Conservation (phyloP, 2,888 invertebrate species). For the Eulithis testata region DNA sequence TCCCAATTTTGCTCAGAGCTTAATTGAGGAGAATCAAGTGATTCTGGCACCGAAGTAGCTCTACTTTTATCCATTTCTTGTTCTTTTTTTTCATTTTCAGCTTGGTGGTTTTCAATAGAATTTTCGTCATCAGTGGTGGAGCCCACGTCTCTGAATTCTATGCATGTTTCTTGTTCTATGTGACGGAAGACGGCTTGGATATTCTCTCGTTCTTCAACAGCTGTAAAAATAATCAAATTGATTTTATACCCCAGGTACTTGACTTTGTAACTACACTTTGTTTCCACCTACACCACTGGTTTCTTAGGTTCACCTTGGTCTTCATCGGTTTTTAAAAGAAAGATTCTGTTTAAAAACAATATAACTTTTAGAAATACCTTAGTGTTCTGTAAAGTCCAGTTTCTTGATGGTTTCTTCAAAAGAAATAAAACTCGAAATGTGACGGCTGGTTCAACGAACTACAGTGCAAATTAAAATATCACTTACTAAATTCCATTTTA, state of each 20-base stretch:
- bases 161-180: constrained; percentile 74
- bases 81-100: neutral
- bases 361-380: too few relatives aligned
- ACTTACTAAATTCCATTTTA: constrained; percentile 70
- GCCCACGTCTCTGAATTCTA: constrained; percentile 60
- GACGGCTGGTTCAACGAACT: neutral
- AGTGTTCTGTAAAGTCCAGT: too few relatives aligned
- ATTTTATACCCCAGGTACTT: neutral
- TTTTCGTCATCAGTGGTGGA: constrained; percentile 1
- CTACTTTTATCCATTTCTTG: neutral
- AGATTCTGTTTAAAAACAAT: too few relatives aligned
- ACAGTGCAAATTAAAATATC: neutral
- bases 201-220: constrained; percentile 71
- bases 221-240: constrained; percentile 47
- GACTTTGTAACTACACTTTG: too few relatives aligned
- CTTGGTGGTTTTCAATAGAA: neutral
- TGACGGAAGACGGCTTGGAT: constrained; percentile 69
- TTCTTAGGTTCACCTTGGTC: too few relatives aligned
- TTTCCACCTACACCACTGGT: too few relatives aligned
- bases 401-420: too few relatives aligned
- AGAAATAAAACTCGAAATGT: too few relatives aligned
- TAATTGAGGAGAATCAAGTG: neutral
- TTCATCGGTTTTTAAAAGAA: too few relatives aligned
- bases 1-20: neutral
- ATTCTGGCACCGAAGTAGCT: neutral